Conservation (phyloP, 2,113 vertebrate genomes). For the Andinoacara biseriatus region DNA sequence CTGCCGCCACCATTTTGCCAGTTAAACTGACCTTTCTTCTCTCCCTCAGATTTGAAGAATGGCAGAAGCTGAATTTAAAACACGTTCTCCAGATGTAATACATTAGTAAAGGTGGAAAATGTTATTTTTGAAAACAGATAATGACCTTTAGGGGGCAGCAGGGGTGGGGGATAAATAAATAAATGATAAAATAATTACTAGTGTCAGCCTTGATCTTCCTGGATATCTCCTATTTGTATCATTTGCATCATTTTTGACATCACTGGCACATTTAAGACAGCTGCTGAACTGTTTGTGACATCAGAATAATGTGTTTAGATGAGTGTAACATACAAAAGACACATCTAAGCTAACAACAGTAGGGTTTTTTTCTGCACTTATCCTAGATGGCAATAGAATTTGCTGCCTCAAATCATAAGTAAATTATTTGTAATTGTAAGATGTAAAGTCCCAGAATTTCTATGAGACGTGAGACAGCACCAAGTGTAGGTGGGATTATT, state of each 20-base stretch:
- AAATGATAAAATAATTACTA: too few species aligned
- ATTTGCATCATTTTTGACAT: not conserved
- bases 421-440: not conserved
- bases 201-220: not conserved
- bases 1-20: not conserved
- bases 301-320: not conserved
- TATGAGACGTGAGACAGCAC: not conserved
- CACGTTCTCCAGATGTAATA: constrained; percentile 14
- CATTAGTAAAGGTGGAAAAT: constrained; percentile 10
- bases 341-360: not conserved
- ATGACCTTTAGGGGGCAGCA: not conserved
- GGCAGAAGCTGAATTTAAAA: constrained; percentile 22
- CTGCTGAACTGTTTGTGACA: not conserved
- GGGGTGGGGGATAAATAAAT: not conserved
- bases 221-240: not conserved
- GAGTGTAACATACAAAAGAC: not conserved
- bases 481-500: constrained; percentile 3
- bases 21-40: constrained; percentile 18
- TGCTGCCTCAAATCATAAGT: not conserved
- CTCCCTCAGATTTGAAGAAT: constrained; percentile 21
- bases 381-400: not conserved
- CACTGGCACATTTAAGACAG: not conserved
- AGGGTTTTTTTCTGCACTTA: not conserved
- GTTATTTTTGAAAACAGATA: constrained; percentile 12
- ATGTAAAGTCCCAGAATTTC: not conserved